A percentile compares a stretch with the other conserved stretches of the same genome.
Evolutionary conservation across 2,888 invertebrate species (phyloP).

Genomic region (Drosophila lutescens): DNA sequence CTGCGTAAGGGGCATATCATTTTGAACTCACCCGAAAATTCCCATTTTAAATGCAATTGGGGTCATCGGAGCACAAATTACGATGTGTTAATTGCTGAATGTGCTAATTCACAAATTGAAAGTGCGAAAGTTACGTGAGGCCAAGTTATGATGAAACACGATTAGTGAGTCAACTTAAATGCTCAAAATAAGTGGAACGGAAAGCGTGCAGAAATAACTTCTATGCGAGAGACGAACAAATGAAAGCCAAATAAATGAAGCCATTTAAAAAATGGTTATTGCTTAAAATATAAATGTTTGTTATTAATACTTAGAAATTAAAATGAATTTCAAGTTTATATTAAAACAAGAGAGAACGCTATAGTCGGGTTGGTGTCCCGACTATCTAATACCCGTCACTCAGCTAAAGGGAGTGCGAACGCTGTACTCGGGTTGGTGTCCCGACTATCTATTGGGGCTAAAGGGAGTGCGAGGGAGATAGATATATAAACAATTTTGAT

Average conservation of each 20-base stretch:
- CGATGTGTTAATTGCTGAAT: constrained; percentile 37
- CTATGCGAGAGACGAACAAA: neutral
- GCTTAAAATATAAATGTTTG: no score
- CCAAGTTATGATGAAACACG: constrained; percentile 25
- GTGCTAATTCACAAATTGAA: constrained; percentile 49
- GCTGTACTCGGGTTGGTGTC: no score
- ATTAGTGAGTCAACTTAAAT: constrained; percentile 28
- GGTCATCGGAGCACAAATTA: constrained; percentile 24
- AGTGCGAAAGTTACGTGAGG: constrained; percentile 45
- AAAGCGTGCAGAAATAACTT: constrained; percentile 14
- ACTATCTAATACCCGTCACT: no score
- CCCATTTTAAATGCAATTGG: constrained; percentile 10
- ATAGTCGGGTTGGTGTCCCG: no score
- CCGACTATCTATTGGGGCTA: no score
- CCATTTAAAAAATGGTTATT: no score
- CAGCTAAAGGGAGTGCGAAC: no score
- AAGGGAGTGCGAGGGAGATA: no score
- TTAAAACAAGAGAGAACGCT: no score
- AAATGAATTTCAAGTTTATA: no score
- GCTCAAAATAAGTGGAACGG: constrained; percentile 16
- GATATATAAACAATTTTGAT: no score
- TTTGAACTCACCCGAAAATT: constrained; percentile 7
- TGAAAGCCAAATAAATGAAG: neutral
- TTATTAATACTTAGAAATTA: no score
- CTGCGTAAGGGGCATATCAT: constrained; percentile 27